Conservation (phyloP, 2,797 vertebrate species). For the Poeciliopsis infans region DNA sequence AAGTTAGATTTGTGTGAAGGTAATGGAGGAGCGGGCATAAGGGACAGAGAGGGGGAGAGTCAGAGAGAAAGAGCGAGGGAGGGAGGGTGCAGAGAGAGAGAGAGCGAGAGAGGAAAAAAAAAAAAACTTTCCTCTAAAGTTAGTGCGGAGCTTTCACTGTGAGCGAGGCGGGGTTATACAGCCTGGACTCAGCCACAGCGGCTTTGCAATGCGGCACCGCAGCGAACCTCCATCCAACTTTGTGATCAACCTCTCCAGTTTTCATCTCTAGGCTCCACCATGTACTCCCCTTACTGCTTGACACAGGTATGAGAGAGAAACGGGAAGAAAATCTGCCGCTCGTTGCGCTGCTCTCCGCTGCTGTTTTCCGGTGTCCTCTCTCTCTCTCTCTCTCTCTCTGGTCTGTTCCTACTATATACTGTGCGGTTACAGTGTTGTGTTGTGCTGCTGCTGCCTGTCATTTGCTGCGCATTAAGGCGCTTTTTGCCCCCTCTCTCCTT, state of each 20-base stretch:
- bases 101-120: background rate
- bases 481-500: conserved; percentile 18
- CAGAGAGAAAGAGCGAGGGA: conserved; percentile 37
- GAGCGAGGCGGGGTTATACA: conserved; percentile 89
- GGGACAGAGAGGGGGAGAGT: conserved; percentile 41
- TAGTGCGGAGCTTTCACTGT: conserved; percentile 90
- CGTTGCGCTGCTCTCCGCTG: conserved; percentile 11
- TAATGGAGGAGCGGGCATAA: conserved; percentile 46
- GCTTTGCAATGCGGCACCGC: conserved; percentile 84
- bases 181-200: conserved; percentile 83
- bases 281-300: conserved; percentile 97
- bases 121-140: conserved; percentile 85
- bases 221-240: conserved; percentile 84
- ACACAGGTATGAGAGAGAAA: conserved; percentile 87
- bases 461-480: conserved; percentile 67
- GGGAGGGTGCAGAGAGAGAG: conserved; percentile 52
- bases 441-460: conserved; percentile 60
- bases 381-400: conserved; percentile 31
- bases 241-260: conserved; percentile 71
- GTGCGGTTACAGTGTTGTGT: conserved; percentile 35
- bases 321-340: background rate
- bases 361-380: conserved; percentile 25
- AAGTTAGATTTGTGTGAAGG: conserved; percentile 31
- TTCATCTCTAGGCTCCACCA: conserved; percentile 82
- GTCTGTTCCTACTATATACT: conserved; percentile 32